Conservation (phyloP, 2,113 vertebrate genomes). For the Barbus barbus region DNA sequence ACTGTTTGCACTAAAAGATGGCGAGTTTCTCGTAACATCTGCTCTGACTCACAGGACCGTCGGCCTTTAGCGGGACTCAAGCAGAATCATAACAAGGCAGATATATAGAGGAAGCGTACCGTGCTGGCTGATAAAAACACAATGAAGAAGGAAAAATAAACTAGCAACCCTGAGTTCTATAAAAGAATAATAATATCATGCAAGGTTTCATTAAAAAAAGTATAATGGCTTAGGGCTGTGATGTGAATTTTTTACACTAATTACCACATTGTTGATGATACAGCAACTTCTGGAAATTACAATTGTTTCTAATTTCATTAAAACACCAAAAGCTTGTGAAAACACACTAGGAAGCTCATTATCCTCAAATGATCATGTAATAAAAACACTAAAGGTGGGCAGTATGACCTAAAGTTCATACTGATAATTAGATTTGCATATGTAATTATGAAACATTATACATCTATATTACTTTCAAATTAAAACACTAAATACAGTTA, state of each 20-base stretch:
- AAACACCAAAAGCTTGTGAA: constrained; percentile 7
- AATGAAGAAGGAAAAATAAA: constrained; percentile 7
- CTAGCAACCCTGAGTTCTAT: constrained; percentile 2
- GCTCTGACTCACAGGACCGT: constrained; percentile 25
- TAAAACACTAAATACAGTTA: not conserved
- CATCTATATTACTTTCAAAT: not conserved
- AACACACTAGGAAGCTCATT: not conserved
- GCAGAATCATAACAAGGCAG: constrained; percentile 24
- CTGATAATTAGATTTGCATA: not conserved
- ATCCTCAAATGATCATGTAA: not conserved
- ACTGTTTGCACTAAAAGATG: not conserved
- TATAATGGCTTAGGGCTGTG: not conserved
- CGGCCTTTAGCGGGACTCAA: not conserved
- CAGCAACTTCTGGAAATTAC: not conserved
- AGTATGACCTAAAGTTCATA: not conserved
- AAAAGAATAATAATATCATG: constrained; percentile 8
- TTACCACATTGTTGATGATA: not conserved
- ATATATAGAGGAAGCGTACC: not conserved
- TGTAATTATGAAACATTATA: too few species aligned
- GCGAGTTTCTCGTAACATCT: not conserved
- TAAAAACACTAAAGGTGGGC: not conserved
- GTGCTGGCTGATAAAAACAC: constrained; percentile 6
- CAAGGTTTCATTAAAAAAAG: constrained; percentile 22
- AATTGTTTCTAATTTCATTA: not conserved
- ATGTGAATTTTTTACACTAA: constrained; percentile 1